Base-by-base conservation (phyloP, 1,140 invertebrate species). In the Drosophila tani region DNA sequence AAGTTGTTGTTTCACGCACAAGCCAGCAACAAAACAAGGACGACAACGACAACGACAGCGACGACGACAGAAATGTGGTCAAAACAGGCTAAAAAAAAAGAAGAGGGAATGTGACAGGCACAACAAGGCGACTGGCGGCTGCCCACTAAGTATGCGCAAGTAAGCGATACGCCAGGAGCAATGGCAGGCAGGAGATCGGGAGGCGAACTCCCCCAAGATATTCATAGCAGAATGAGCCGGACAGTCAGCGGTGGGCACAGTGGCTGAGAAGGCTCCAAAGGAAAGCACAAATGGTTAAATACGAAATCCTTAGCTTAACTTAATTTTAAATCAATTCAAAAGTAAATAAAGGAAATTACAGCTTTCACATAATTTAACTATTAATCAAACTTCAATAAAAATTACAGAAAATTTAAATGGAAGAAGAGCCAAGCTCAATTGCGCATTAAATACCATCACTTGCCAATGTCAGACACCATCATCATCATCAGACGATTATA, bases 61-160 rank as follows among this genome's bases (percentile, higher is more conserved):
- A 76, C 71, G 63, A 65, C 55, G 62, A 46, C 64, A 50, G 50
- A 53, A 49, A 64, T 63, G 59, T 57, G 71, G 70, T 64, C 59
- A 73, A 73, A 73, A 71, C 53, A 73, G 19, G 45, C 60, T 46
- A 53, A 32, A 58, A 55, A 32, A 47, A 58, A 46, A 35, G 40
- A 51, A 46, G 19, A 24, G 19, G 55, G 21, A 56, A 73, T 79
- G 76, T 79, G 77, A 79, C 77, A 79, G 64, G 53, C 55, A 79
- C 77, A 79, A 79, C 58, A 55, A 79, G 76, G 58, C 66, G 76
- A 64, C 76, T 79, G 76, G 46, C 53, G 76, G 41, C 75, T 57
- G 75, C 29, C 75, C 75, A 79, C 75, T 79, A 79, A 79, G 75
- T 79, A 79, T 79, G 75, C 66, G 40, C 66, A 51, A 79, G 75